Evolutionary conservation across 2,888 invertebrate species (phyloP).

Genomic region (Brenthis ino): DNA sequence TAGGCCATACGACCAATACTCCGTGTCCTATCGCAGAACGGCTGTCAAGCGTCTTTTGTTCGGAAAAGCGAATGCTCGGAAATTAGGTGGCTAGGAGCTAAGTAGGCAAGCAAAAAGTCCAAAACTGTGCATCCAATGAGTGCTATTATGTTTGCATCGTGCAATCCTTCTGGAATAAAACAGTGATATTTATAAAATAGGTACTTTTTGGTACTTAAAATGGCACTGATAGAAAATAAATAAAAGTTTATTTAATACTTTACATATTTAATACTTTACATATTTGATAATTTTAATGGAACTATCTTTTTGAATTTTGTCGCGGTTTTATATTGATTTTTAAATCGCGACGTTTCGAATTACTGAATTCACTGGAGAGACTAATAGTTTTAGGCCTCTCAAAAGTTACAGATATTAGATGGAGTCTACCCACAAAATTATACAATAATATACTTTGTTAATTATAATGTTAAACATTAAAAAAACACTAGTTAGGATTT

Average conservation of each 20-base stretch:
- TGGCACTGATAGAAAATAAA: background rate
- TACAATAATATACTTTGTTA: no score
- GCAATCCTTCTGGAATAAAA: background rate
- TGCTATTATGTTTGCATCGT: conserved; percentile 7
- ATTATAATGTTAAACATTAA: no score
- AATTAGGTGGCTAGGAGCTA: conserved; percentile 29
- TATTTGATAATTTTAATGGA: no score
- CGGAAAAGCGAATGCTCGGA: conserved; percentile 29
- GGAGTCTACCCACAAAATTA: no score
- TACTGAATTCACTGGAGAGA: no score
- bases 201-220: background rate
- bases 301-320: no score
- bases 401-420: no score
- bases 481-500: no score
- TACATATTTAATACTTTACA: no score
- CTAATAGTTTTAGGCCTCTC: no score
- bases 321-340: no score
- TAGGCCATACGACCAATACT: conserved; percentile 24
- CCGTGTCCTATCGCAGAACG: conserved; percentile 35
- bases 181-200: background rate
- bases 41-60: conserved; percentile 33
- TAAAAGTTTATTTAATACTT: background rate
- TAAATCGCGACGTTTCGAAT: no score
- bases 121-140: conserved; percentile 14
- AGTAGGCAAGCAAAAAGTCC: conserved; percentile 14